Conservation (phyloP, 1,140 invertebrate genomes). For the Eriocheir sinensis region DNA sequence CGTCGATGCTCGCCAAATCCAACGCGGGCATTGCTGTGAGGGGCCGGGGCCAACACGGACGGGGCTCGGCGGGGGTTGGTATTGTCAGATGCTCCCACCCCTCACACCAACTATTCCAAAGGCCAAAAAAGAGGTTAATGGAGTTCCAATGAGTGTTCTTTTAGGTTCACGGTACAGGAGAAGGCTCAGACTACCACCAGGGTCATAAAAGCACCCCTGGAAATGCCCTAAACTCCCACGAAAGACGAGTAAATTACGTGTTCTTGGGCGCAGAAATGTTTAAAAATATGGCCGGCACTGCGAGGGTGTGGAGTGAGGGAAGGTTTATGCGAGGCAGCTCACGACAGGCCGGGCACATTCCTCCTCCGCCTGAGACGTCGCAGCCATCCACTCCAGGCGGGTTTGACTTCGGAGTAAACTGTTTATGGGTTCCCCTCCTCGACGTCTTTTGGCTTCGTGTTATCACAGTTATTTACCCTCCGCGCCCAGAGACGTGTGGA, state of each 20-base stretch:
- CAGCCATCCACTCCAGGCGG: conserved; percentile 18
- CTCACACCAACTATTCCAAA: too few species aligned
- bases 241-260: too few species aligned
- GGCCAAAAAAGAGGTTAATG: too few species aligned
- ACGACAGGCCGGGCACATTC: background rate
- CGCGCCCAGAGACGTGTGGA: background rate
- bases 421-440: conserved; percentile 22
- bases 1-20: background rate
- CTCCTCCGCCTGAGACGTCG: background rate
- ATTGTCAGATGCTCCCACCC: too few species aligned
- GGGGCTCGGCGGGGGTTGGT: too few species aligned
- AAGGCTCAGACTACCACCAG: too few species aligned
- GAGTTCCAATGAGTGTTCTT: too few species aligned
- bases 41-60: background rate
- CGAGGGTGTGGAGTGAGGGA: background rate
- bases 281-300: too few species aligned
- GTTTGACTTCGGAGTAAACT: conserved; percentile 24
- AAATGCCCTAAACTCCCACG: too few species aligned
- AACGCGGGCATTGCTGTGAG: background rate
- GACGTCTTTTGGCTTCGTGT: conserved; percentile 12
- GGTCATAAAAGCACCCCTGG: too few species aligned
- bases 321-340: background rate
- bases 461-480: conserved; percentile 17
- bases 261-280: too few species aligned
- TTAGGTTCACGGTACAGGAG: too few species aligned